A percentile compares a stretch with the other conserved stretches of the same genome.
Conservation (phyloP, 2,888 invertebrate genomes). For the Drosophila mercatorum region DNA sequence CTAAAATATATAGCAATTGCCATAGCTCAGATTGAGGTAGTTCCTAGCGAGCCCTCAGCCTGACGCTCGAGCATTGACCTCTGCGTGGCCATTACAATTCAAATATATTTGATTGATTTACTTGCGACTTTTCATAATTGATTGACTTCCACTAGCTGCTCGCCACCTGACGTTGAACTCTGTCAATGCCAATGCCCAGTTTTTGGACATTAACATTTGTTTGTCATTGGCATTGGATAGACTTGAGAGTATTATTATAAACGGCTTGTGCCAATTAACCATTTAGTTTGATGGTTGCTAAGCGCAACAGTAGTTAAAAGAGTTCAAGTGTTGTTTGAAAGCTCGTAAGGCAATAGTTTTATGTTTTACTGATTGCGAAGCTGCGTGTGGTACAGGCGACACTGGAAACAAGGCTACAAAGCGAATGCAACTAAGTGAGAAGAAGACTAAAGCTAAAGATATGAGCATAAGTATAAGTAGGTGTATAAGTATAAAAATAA, state of each 20-base stretch:
- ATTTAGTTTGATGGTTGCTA: neutral
- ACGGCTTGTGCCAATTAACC: slow-evolving; percentile 4
- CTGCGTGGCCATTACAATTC: neutral
- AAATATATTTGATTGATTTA: slow-evolving; percentile 10
- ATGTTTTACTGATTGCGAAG: neutral
- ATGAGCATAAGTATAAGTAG: neutral
- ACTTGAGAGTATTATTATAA: slow-evolving; percentile 11
- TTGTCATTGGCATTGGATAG: slow-evolving; percentile 40
- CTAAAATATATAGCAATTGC: slow-evolving; percentile 7
- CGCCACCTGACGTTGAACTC: slow-evolving; percentile 29
- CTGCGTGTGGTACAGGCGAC: neutral
- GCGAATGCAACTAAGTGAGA: neutral
- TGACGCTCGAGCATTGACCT: slow-evolving; percentile 28
- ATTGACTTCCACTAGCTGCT: slow-evolving; percentile 6
- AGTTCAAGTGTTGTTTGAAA: slow-evolving; percentile 12
- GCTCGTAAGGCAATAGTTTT: neutral
- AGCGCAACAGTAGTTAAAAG: slow-evolving; percentile 7
- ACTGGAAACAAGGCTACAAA: neutral
- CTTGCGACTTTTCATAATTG: slow-evolving; percentile 27
- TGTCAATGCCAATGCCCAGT: slow-evolving; percentile 33
- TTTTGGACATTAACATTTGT: slow-evolving; percentile 13
- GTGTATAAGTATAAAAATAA: neutral
- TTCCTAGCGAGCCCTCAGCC: slow-evolving; percentile 24
- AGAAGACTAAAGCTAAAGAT: neutral
- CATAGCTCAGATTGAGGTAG: slow-evolving; percentile 4